Evolutionary conservation across 2,888 invertebrate genomes (phyloP), one percentile per base, ranked within the genome.

Genomic region (Masnerella sp.): DNA sequence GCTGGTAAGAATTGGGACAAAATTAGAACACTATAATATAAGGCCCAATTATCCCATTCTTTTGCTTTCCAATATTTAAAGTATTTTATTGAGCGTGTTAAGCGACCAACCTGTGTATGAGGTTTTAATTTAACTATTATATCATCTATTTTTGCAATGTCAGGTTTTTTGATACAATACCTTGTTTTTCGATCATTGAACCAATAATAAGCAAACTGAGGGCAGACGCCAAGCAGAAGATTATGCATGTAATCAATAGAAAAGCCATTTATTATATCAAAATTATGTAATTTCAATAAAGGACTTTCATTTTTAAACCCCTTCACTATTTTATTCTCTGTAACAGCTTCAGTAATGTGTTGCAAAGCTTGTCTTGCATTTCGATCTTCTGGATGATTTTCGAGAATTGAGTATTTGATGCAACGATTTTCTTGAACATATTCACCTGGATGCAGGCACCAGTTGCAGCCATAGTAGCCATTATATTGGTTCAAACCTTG

Each of bases 231-330:
- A 8, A 68, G 36, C 18, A 9, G 12, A 3, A 52, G 12, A 38
- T 51, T 61, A 20, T 75, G 75, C 75, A 75, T 73, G 11, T 20
- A 42, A 52, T 75, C 72, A 0, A 61, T 61, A 2, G 47, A 45
- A 32, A 72, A 69, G n/a, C 69, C 56, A 0, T 20, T 8, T 15
- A 76, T 59, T 2, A 73, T 59, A 56, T 76, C 56, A 36, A 75
- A 75, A 20, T 18, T 18, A 5, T 36, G 15, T 49, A 72, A 47
- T 25, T 45, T 2, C n/a, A 72, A 17, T 30, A 69, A 20, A 22
- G 45, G 5, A 2, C 67, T 17, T 20, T 30, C n/a, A 7, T 28
- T 7, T 43, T 54, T 49, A 9, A 67, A 38, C 7, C 67, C 61
- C 15, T 32, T 14, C 17, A 62, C 28, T 18, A 20, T n/a, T 17